Evolutionary conservation across 1,140 invertebrate genomes (phyloP).

Genomic region (Sipha flava): DNA sequence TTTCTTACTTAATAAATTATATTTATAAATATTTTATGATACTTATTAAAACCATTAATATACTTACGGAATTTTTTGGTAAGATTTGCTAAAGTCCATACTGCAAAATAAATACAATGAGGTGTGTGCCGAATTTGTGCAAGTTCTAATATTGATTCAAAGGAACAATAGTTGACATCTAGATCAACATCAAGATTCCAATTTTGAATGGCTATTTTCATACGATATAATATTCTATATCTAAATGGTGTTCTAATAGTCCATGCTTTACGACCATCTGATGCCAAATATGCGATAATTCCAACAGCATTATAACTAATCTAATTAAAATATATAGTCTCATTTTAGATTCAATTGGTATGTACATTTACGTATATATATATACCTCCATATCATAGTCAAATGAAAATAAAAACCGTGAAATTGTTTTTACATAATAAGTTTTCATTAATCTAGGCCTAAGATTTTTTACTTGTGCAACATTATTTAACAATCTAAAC

Average conservation of each 20-base stretch:
- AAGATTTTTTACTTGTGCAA: conserved; percentile 84
- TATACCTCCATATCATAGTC: conserved; percentile 89
- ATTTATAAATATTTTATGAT: no score
- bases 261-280: conserved; percentile 81
- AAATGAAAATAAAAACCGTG: conserved; percentile 68
- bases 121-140: conserved; percentile 72
- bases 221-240: conserved; percentile 62
- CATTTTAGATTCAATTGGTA: conserved; percentile 6
- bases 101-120: conserved; percentile 88
- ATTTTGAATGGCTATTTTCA: conserved; percentile 71
- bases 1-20: no score
- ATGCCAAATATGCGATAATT: conserved; percentile 88
- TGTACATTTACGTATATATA: neutral
- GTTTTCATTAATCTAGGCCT: conserved; percentile 74
- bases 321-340: conserved; percentile 44
- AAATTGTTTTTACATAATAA: conserved; percentile 77
- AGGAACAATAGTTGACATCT: conserved; percentile 95
- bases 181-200: conserved; percentile 80
- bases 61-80: conserved; percentile 83
- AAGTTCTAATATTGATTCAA: conserved; percentile 79
- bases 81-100: conserved; percentile 95
- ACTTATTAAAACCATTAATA: neutral
- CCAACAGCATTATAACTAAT: conserved; percentile 95
- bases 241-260: conserved; percentile 59
- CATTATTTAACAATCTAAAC: conserved; percentile 94